Conservation (phyloP, 2,797 vertebrate species). For the Pachyuromys duprasi region DNA sequence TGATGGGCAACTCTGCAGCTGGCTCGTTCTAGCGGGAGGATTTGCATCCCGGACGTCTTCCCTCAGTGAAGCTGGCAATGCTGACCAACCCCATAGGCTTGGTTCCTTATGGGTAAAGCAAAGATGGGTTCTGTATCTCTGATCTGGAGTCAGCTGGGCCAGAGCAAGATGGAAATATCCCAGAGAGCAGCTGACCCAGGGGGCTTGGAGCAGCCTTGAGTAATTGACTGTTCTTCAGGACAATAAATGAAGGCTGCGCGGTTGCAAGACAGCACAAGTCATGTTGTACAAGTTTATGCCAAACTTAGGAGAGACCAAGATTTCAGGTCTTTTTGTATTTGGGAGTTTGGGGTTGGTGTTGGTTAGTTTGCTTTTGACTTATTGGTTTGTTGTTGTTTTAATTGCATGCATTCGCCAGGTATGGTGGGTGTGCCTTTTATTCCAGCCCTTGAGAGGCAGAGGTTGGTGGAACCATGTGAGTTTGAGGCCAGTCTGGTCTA, state of each 20-base stretch:
- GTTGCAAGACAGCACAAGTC: neutral
- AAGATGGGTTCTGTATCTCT: neutral
- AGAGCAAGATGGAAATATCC: neutral
- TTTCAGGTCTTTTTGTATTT: neutral
- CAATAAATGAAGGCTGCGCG: fast-evolving
- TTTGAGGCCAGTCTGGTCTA: neutral
- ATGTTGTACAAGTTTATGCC: neutral
- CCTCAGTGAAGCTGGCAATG: neutral
- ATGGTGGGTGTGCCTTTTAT: neutral
- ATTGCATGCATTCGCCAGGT: neutral
- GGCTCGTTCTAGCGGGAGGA: neutral
- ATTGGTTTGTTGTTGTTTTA: neutral
- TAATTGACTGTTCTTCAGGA: neutral
- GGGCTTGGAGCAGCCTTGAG: no score
- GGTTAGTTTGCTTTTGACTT: neutral
- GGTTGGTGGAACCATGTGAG: neutral
- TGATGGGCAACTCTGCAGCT: neutral
- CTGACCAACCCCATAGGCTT: neutral
- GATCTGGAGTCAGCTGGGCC: neutral
- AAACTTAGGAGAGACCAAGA: neutral
- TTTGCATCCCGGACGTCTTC: neutral
- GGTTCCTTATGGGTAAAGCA: neutral
- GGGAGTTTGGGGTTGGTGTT: neutral
- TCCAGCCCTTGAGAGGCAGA: neutral
- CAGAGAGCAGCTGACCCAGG: neutral